Percentiles rank a stretch among this genome's conserved stretches.
Evolutionary conservation across 2,113 vertebrate genomes (phyloP).

Genomic region (Datnioides undecimradiatus): DNA sequence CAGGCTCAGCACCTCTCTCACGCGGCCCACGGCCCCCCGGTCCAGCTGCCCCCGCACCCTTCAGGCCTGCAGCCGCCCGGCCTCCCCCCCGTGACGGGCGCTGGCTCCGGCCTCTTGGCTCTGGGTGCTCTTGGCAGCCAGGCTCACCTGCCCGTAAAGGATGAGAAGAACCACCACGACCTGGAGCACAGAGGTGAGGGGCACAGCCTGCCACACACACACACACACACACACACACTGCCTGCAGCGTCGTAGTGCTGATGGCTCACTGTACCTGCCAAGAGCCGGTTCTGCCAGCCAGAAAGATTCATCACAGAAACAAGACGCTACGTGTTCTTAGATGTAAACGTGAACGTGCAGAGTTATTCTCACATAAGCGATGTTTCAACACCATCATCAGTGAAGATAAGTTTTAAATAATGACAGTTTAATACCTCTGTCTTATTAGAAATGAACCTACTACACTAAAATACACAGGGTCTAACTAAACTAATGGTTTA

Average conservation of each 20-base stretch:
- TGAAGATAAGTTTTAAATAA: no score
- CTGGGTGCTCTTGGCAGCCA: constrained; percentile 94
- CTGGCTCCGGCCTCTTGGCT: constrained; percentile 91
- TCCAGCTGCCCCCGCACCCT: constrained; percentile 94
- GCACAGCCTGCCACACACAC: constrained; percentile 43
- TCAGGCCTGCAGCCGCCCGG: constrained; percentile 94
- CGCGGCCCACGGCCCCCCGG: constrained; percentile 92
- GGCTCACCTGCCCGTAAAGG: constrained; percentile 94
- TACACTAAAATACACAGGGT: no score
- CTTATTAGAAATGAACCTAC: background rate
- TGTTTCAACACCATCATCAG: no score
- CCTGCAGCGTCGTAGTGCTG: constrained; percentile 14
- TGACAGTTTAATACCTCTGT: no score
- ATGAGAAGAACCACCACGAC: constrained; percentile 97
- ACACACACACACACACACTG: constrained; percentile 2
- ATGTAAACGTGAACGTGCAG: background rate
- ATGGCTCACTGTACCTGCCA: constrained; percentile 10
- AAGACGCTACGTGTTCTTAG: background rate
- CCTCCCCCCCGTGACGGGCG: constrained; percentile 88
- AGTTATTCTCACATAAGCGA: background rate
- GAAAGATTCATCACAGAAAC: constrained; percentile 23
- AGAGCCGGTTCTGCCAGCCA: constrained; percentile 22
- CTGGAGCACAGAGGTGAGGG: constrained; percentile 95
- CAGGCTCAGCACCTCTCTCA: constrained; percentile 98
- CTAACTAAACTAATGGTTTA: background rate